Base-by-base conservation (phyloP, 64 coral and sea anemone genomes). In the Anthopleura sola region DNA sequence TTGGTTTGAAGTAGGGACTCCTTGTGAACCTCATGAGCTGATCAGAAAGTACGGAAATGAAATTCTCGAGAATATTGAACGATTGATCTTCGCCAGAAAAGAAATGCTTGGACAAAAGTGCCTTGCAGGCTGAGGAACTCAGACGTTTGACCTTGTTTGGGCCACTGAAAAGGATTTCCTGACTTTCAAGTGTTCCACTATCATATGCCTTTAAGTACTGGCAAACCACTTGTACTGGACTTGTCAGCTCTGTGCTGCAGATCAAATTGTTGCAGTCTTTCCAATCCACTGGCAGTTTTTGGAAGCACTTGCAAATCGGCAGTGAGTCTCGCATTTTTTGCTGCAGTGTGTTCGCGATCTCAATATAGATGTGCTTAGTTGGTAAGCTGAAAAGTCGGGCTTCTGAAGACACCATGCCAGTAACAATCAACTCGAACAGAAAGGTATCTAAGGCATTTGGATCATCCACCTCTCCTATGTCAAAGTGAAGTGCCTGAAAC, bases 1-100 rank as follows among this genome's bases (percentile, higher is more conserved):
- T 51, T 23, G 89, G 87, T 9, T 88, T 87, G 12, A 98, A 86
- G 83, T 84, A 98, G 5, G 86, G 82, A 46, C 95, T 91, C 48
- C 82, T 80, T 17, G 95, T 88, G 78, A 93, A 98, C 46, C 93
- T 88, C 75, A 90, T 37, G 4, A 98, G 89, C 31, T 98, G 95
- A 69, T 93, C 82, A 37, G 95, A 91, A 36, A 98, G 85, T 3
- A 98, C 91, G 38, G 84, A 34, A 15, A 93, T 28, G 40, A 98
- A 98, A 50, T 47, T 93, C n/a, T 98, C 85, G 20, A 98, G 60
- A 38, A 88, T 98, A 51, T 88, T 98, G 62, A 89, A 98, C 10
- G 95, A 93, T 54, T 88, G 53, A 49, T 97, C 94, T 15, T 40
- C 57, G 47, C 82, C 81, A 66, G 83, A 48, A 10, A 29, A 75